Conservation (phyloP, 2,797 vertebrate genomes). For the Sitta carolinensis region DNA sequence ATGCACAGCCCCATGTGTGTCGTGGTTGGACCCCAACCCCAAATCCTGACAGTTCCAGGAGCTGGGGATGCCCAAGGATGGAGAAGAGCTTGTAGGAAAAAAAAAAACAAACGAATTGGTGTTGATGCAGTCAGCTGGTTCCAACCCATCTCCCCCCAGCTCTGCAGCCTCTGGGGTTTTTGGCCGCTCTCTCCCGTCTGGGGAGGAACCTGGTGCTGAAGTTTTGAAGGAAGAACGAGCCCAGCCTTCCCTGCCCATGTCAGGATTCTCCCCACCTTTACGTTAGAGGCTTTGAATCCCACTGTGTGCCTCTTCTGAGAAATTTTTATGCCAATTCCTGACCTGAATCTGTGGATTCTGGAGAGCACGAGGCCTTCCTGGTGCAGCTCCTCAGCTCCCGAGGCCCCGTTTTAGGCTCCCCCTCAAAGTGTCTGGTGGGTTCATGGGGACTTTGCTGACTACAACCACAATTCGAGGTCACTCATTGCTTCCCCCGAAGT, state of each 20-base stretch:
- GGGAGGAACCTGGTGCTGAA: neutral
- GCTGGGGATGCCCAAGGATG: neutral
- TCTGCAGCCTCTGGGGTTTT: neutral
- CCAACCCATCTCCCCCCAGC: rapidly evolving
- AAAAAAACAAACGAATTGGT: rapidly evolving
- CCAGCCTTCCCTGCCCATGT: neutral
- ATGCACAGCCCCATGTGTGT: neutral
- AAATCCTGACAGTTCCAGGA: neutral
- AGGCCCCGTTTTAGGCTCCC: neutral
- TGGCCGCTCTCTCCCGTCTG: neutral
- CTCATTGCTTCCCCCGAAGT: neutral
- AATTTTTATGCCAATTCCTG: neutral
- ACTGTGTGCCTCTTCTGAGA: rapidly evolving
- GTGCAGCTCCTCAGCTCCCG: neutral
- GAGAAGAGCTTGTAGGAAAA: neutral
- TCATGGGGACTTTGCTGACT: neutral
- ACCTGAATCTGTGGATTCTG: neutral
- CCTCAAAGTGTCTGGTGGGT: rapidly evolving
- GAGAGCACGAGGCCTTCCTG: neutral
- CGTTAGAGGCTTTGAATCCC: neutral
- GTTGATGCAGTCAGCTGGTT: rapidly evolving
- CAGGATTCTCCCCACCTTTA: rapidly evolving
- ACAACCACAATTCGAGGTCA: constrained; percentile 41
- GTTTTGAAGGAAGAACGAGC: neutral
- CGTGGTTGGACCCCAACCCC: neutral